Conservation (phyloP, 2,797 vertebrate species). For the Trachurus trachurus region DNA sequence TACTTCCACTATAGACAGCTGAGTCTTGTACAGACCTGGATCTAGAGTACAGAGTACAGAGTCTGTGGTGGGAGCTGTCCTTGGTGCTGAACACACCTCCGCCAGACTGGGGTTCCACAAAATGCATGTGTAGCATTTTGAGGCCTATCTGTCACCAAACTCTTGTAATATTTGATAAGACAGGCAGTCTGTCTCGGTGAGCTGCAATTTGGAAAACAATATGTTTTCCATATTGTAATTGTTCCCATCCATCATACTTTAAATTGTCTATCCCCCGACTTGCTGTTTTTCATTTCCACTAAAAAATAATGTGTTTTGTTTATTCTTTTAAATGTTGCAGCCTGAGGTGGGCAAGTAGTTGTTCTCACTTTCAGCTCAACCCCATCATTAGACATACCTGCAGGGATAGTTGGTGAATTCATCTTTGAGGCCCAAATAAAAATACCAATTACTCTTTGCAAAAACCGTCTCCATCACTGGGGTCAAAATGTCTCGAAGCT, state of each 20-base stretch:
- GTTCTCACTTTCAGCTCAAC: conserved; percentile 19
- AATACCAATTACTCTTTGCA: neutral
- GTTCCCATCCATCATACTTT: conserved; percentile 49
- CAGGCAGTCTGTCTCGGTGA: conserved; percentile 18
- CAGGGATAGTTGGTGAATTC: conserved; percentile 1
- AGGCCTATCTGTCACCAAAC: conserved; percentile 11
- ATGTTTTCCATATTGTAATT: conserved; percentile 34
- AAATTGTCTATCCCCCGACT: conserved; percentile 8
- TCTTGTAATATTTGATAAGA: conserved; percentile 19
- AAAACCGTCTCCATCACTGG: neutral
- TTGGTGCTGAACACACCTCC: conserved; percentile 34
- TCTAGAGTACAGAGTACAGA: no score
- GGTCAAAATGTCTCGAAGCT: conserved; percentile 19
- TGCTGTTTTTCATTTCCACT: conserved; percentile 4
- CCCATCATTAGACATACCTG: conserved; percentile 1
- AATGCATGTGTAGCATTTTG: rapidly evolving
- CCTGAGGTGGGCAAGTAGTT: conserved; percentile 16
- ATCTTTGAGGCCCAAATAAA: conserved; percentile 23
- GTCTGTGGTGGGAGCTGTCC: conserved; percentile 13
- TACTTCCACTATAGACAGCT: neutral
- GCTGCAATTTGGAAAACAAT: no score
- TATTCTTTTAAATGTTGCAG: conserved; percentile 27
- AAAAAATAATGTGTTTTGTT: conserved; percentile 23
- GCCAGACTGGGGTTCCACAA: neutral
- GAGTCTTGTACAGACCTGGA: neutral